Evolutionary conservation across 2,888 invertebrate species (phyloP).

Genomic region (Lasiommata megera): DNA sequence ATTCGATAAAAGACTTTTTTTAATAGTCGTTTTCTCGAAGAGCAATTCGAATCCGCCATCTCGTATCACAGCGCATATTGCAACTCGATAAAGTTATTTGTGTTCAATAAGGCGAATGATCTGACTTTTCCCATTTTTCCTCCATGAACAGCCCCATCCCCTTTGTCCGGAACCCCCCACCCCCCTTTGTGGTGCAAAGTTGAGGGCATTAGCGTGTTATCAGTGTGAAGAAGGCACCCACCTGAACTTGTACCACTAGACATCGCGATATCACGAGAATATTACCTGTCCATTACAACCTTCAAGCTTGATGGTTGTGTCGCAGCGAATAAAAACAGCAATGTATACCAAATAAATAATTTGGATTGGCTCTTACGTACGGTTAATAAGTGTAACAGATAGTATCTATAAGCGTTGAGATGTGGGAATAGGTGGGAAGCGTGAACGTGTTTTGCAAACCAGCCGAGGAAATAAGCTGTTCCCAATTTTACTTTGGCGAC

Average conservation of each 20-base stretch:
- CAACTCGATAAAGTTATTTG: slow-evolving; percentile 74
- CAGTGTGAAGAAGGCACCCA: slow-evolving; percentile 79
- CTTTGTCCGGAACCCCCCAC: slow-evolving; percentile 37
- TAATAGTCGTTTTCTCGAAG: slow-evolving; percentile 3
- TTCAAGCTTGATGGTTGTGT: not conserved
- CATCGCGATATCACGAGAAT: not conserved
- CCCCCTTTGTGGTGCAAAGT: slow-evolving; percentile 78
- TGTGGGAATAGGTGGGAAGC: slow-evolving; percentile 79
- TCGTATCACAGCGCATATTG: slow-evolving; percentile 52
- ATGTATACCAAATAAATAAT: slow-evolving; percentile 41
- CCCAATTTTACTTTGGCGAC: slow-evolving; percentile 76
- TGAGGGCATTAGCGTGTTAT: slow-evolving; percentile 82
- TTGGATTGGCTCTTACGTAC: slow-evolving; percentile 23
- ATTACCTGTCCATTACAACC: slow-evolving; percentile 23
- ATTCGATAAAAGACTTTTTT: not conserved
- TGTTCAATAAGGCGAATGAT: slow-evolving; percentile 78
- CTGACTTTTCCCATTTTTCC: slow-evolving; percentile 77
- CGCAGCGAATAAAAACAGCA: slow-evolving; percentile 36
- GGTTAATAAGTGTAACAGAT: slow-evolving; percentile 72
- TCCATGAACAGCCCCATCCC: slow-evolving; percentile 55
- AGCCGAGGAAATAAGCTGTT: slow-evolving; percentile 76
- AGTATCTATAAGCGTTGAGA: slow-evolving; percentile 80
- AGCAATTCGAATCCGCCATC: slow-evolving; percentile 29
- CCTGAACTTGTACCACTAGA: slow-evolving; percentile 60
- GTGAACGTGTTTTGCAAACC: slow-evolving; percentile 80